Percentiles rank a stretch among this genome's conserved stretches.
These are phyloP conservation scores for Lepidocyrtoides sp. DNA, from an alignment of 2,888 invertebrate species.

Conservation along the genomic window DNA sequence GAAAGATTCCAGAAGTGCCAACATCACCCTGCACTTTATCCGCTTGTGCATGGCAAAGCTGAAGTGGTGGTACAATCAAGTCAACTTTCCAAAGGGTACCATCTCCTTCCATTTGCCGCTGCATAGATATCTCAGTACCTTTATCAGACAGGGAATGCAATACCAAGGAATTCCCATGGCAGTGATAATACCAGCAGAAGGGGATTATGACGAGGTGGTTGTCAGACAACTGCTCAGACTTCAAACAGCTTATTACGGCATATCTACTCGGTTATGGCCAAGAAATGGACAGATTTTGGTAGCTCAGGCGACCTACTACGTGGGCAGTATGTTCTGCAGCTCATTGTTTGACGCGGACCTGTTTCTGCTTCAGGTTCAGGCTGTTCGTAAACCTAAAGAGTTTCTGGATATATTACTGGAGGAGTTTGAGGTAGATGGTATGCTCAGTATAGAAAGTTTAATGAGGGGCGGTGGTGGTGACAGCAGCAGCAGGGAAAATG, in stretches of 20 bases:
- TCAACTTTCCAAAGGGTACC: slow-evolving; percentile 91
- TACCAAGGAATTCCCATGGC: slow-evolving; percentile 91
- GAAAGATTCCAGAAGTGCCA: slow-evolving; percentile 90
- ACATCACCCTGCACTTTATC: slow-evolving; percentile 92
- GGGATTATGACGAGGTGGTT: slow-evolving; percentile 92
- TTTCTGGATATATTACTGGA: slow-evolving; percentile 96
- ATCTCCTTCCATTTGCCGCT: slow-evolving; percentile 98
- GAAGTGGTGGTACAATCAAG: slow-evolving; percentile 95
- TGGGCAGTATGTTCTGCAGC: slow-evolving; percentile 98
- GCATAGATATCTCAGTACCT: slow-evolving; percentile 97
- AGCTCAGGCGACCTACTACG: slow-evolving; percentile 99
- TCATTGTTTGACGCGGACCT: slow-evolving; percentile 99
- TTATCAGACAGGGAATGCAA: slow-evolving; percentile 94
- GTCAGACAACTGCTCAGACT: slow-evolving; percentile 93
- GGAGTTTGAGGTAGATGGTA: slow-evolving; percentile 96
- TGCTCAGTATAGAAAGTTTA: slow-evolving; percentile 91
- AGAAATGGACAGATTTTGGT: slow-evolving; percentile 98
- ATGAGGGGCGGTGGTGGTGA: too few relatives aligned
- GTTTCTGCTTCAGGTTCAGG: slow-evolving; percentile 94
- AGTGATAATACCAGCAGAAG: slow-evolving; percentile 93
- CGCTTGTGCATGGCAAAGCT: slow-evolving; percentile 92
- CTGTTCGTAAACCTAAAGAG: slow-evolving; percentile 91
- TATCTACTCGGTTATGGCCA: slow-evolving; percentile 97
- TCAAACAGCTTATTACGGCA: slow-evolving; percentile 98
- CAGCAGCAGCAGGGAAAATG: slow-evolving; percentile 90